Conservation (phyloP, 2,113 vertebrate genomes). For the Brachyhypopomus occidentalis region DNA sequence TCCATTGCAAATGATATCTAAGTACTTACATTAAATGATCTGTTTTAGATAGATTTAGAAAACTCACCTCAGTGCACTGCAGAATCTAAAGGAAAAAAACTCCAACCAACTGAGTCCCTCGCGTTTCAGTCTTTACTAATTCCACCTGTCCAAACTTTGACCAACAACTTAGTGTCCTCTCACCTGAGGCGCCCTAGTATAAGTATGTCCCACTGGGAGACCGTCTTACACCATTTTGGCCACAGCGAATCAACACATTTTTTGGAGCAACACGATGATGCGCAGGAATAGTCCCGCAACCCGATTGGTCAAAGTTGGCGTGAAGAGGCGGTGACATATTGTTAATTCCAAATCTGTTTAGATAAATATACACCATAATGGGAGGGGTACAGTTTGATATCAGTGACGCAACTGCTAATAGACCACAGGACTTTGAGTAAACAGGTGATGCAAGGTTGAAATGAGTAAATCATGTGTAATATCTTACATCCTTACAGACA, state of each 20-base stretch:
- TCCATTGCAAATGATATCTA: neutral
- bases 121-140: no score
- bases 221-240: neutral
- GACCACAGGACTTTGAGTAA: conserved; percentile 53
- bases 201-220: conserved; percentile 13
- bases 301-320: conserved; percentile 15
- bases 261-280: neutral
- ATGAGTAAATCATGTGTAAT: conserved; percentile 69
- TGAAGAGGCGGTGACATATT: neutral
- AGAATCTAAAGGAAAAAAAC: neutral
- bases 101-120: neutral
- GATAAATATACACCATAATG: conserved; percentile 14
- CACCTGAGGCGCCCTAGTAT: neutral
- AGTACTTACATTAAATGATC: neutral
- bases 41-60: conserved; percentile 25
- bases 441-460: conserved; percentile 73
- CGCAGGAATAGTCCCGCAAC: neutral
- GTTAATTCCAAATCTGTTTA: conserved; percentile 29
- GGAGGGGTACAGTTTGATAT: conserved; percentile 31
- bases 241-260: conserved; percentile 18
- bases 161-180: conserved; percentile 9
- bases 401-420: conserved; percentile 63
- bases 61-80: neutral
- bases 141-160: neutral
- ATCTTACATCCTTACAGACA: conserved; percentile 55